Percentiles rank a stretch among this genome's conserved stretches.
Conservation (phyloP, 2,797 vertebrate species). For the Atherinosoma microstoma region DNA sequence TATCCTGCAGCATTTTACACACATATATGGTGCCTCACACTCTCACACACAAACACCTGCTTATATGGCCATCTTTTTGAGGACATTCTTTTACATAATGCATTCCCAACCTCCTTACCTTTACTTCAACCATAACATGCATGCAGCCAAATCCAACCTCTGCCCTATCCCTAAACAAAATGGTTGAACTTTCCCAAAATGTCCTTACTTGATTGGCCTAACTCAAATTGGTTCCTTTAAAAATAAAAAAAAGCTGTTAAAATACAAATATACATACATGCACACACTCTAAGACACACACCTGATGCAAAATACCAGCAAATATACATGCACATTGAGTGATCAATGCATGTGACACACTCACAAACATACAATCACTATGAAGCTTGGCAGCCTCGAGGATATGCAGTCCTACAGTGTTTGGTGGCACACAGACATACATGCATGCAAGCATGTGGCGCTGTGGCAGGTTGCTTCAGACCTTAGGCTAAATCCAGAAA, state of each 20-base stretch:
- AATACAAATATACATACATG: not conserved
- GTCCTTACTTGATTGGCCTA: not conserved
- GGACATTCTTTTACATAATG: constrained; percentile 10
- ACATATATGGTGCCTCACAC: constrained; percentile 11
- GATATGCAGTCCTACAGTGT: constrained; percentile 40
- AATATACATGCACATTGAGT: constrained; percentile 38
- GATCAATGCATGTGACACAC: constrained; percentile 65
- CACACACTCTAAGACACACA: constrained; percentile 11
- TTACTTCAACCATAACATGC: not conserved
- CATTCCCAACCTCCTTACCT: not conserved
- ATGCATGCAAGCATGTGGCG: constrained; percentile 40
- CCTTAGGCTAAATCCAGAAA: constrained; percentile 68
- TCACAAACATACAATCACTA: constrained; percentile 60
- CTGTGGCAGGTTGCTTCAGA: constrained; percentile 55
- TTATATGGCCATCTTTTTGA: not conserved
- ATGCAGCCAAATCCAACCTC: not conserved
- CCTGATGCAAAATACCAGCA: constrained; percentile 34
- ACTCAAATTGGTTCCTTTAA: not conserved
- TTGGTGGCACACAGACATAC: constrained; percentile 30
- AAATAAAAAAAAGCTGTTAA: not conserved
- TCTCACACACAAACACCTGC: constrained; percentile 27
- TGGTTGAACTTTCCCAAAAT: not conserved
- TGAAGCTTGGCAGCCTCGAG: constrained; percentile 56
- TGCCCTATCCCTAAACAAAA: not conserved
- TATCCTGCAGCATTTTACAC: constrained; percentile 67